These are phyloP conservation scores for Gymnocephalus cernua DNA, from an alignment of 2,113 vertebrate species.

Conservation along the genomic window DNA sequence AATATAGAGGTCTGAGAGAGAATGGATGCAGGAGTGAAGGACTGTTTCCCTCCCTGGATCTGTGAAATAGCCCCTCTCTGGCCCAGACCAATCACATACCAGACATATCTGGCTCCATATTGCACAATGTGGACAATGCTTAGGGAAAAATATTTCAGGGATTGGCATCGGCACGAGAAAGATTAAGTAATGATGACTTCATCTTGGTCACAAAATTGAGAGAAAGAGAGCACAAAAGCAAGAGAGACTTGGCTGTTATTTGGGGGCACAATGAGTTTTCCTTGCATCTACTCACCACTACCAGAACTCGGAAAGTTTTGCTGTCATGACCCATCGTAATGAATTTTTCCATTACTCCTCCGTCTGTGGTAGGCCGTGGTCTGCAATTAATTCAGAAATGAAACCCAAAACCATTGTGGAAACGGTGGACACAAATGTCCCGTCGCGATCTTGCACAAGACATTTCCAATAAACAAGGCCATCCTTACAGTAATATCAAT, in stretches of 20 bases:
- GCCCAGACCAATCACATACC: slow-evolving; percentile 50
- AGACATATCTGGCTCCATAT: slow-evolving; percentile 47
- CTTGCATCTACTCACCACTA: slow-evolving; percentile 53
- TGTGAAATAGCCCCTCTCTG: slow-evolving; percentile 36
- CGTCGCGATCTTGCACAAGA: slow-evolving; percentile 20
- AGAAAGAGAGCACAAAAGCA: not conserved
- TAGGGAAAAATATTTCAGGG: slow-evolving; percentile 4
- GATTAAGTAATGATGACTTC: slow-evolving; percentile 52
- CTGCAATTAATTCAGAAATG: slow-evolving; percentile 61
- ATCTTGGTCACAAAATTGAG: slow-evolving; percentile 34
- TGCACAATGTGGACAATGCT: slow-evolving; percentile 23
- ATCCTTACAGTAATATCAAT: slow-evolving; percentile 6
- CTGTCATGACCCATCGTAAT: slow-evolving; percentile 50
- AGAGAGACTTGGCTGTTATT: slow-evolving; percentile 1
- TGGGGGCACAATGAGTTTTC: slow-evolving; percentile 67
- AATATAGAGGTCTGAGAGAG: slow-evolving; percentile 40
- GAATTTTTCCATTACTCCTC: slow-evolving; percentile 73
- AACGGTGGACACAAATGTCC: slow-evolving; percentile 32
- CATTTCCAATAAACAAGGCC: slow-evolving; percentile 5
- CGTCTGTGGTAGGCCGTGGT: slow-evolving; percentile 44
- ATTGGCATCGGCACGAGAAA: not conserved
- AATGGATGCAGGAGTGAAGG: slow-evolving; percentile 39
- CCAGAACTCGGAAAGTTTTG: slow-evolving; percentile 61
- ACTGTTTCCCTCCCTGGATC: slow-evolving; percentile 32
- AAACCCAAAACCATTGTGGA: slow-evolving; percentile 49